Evolutionary conservation across 2,888 invertebrate genomes (phyloP), one percentile per base, ranked within the genome.

Genomic region (Icerya purchasi): DNA sequence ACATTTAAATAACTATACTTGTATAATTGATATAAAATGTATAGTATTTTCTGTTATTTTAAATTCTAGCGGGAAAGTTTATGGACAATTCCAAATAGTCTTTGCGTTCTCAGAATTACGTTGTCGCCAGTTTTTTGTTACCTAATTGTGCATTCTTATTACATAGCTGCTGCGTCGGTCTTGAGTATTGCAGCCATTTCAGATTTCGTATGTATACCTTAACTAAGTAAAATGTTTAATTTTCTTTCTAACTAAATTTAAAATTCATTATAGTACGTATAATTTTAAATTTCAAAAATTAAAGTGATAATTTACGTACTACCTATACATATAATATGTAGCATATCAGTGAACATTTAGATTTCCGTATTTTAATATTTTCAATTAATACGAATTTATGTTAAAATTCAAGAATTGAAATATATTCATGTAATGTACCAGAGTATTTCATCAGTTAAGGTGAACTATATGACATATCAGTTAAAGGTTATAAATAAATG

Each of bases 101-200:
- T 97, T 58, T 96, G 94, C 68, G 73, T 89, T 8, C 77, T 84
- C 22, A 79, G 97, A 67, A 93, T 96, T 67, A 73, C 79, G 5
- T 75, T 88, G 66, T 86, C 94, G 1, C 97, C 97, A 1, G 83
- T 86, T 68, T 76, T 97, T 63, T 91, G 91, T 22, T 87, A 89
- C 72, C 78, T 92, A 53, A 89, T 98, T 65, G 70, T 94, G 19
- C 80, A 86, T 66, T 82, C 84, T 23, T 77, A 86, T 65, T 96
- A 85, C 72, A 65, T 72, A 61, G 73, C 83, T 64, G 94, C 96
- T 0, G 76, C 93, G 64, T 83, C 82, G 56, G 71, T 97, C 59
- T 77, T 97, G 67, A 78, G 82, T 24, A 74, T 87, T 67, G 96
- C 96, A 64, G 94, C 93, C 63, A 69, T 93, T 1, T 88, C 92